These are phyloP conservation scores for Pantherophis guttatus DNA, from an alignment of 2,113 vertebrate species.

Conservation along the genomic window DNA sequence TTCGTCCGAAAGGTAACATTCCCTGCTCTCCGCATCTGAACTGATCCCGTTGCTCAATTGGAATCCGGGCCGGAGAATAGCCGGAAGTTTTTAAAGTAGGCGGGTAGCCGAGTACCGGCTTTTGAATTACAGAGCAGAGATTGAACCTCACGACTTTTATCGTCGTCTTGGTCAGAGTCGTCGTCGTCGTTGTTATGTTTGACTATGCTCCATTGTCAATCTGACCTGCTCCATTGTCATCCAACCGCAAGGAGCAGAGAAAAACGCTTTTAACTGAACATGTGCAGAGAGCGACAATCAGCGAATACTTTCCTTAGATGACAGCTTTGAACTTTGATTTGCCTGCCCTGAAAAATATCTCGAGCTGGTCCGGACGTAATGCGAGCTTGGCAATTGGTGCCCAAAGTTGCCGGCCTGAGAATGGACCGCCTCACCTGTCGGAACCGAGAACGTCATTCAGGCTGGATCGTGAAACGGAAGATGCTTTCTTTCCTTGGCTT, in stretches of 20 bases:
- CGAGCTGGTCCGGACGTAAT: not conserved
- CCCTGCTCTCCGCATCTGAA: not conserved
- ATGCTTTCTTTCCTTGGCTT: not conserved
- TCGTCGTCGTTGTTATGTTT: too few species aligned
- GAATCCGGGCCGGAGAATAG: not conserved
- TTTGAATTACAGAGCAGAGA: not conserved
- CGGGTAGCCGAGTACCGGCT: not conserved
- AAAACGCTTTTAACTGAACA: not conserved
- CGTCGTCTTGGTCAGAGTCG: not conserved
- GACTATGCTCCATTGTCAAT: not conserved
- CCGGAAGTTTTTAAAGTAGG: not conserved
- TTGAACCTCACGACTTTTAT: not conserved
- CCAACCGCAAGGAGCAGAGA: not conserved
- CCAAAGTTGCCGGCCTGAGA: not conserved
- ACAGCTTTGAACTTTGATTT: not conserved
- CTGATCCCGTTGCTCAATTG: not conserved
- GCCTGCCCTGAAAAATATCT: not conserved
- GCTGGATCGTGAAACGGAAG: not conserved
- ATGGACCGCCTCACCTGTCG: not conserved
- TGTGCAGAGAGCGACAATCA: not conserved
- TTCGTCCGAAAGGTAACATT: not conserved
- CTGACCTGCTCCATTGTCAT: not conserved
- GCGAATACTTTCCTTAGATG: not conserved
- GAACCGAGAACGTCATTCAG: not conserved
- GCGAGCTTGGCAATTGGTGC: not conserved